Percentiles rank a stretch among this genome's conserved stretches.
phyloP scores from a whole-genome alignment of 2,113 vertebrate genomes.

The Pimephales promelas region DNA sequence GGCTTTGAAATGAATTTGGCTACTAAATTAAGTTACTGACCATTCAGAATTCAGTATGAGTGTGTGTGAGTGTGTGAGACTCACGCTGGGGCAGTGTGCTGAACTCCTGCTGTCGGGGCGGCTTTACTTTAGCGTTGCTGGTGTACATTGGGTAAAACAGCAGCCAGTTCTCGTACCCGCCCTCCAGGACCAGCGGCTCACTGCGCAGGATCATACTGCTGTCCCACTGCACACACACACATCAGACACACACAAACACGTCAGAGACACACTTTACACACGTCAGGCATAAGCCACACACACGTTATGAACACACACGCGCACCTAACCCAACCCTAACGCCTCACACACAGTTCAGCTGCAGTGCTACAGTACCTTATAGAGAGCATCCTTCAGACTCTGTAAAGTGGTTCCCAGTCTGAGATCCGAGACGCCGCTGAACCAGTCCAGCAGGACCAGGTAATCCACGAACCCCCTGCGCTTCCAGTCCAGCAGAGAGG shows the following conservation, averaged over 20 bases:
- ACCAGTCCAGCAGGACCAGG: constrained; percentile 93
- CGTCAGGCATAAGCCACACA: not conserved
- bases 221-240: constrained; percentile 85
- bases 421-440: constrained; percentile 87
- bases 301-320: not conserved
- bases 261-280: not conserved
- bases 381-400: constrained; percentile 97
- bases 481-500: constrained; percentile 85
- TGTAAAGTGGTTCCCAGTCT: constrained; percentile 86
- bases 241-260: constrained; percentile 44
- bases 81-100: constrained; percentile 77
- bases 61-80: no score
- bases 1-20: no score
- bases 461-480: constrained; percentile 85
- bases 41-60: no score
- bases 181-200: constrained; percentile 92
- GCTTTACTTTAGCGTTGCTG: constrained; percentile 89
- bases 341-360: not conserved
- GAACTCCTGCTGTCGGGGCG: constrained; percentile 76
- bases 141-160: constrained; percentile 95
- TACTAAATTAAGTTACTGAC: no score
- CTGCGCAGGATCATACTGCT: constrained; percentile 86
- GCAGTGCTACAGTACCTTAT: constrained; percentile 78
- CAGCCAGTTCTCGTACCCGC: constrained; percentile 97
- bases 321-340: no score